These are phyloP conservation scores for Empidonax traillii DNA, from an alignment of 2,113 vertebrate species.

Conservation along the genomic window DNA sequence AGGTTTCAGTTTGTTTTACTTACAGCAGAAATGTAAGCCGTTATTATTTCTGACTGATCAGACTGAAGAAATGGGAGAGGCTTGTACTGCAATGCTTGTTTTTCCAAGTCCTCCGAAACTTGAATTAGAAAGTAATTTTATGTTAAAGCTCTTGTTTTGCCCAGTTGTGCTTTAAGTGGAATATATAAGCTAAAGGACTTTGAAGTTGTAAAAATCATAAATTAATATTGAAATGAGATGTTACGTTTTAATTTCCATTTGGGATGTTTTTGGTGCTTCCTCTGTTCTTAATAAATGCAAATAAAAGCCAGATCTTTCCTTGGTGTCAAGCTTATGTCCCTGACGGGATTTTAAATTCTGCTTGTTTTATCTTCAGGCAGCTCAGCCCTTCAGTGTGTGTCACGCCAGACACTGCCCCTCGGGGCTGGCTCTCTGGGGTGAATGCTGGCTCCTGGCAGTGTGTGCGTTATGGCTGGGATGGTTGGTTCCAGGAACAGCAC, in stretches of 20 bases:
- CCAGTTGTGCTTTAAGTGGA: not conserved
- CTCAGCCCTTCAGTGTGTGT: not conserved
- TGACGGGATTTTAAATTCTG: not conserved
- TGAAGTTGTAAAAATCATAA: not conserved
- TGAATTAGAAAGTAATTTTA: not conserved
- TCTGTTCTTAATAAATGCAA: not conserved
- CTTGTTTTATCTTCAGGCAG: not conserved
- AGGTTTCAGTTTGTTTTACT: not conserved
- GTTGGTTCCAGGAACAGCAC: not conserved
- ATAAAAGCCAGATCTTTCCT: not conserved
- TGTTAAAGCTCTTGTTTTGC: not conserved
- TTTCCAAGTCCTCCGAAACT: not conserved
- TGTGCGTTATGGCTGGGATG: not conserved
- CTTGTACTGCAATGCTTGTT: not conserved
- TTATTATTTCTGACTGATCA: not conserved
- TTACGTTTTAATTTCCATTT: not conserved
- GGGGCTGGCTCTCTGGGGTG: not conserved
- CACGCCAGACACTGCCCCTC: not conserved
- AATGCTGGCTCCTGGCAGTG: not conserved
- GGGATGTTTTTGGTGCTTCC: not conserved
- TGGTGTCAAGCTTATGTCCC: not conserved
- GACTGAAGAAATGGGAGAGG: not conserved
- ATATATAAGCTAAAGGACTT: not conserved
- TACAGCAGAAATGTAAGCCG: not conserved
- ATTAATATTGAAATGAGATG: not conserved